These are phyloP conservation scores for Andricus curvator DNA, from an alignment of 2,888 invertebrate species.

Conservation along the genomic window DNA sequence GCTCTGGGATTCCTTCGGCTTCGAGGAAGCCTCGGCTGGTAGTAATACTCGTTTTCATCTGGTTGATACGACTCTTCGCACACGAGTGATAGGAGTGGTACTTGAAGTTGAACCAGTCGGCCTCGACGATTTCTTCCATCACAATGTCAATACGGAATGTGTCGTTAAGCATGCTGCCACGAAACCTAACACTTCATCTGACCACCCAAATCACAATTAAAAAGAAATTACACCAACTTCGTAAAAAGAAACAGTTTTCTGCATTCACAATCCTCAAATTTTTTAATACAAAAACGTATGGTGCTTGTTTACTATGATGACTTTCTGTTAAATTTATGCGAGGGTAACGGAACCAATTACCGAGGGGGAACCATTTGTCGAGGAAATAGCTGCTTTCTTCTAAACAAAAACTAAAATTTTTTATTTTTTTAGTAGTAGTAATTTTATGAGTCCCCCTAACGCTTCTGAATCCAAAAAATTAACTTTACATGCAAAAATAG, in stretches of 20 bases:
- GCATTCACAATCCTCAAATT: too few relatives aligned
- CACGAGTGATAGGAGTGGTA: slow-evolving; percentile 60
- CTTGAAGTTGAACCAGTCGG: slow-evolving; percentile 69
- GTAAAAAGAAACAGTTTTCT: background rate
- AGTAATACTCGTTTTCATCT: slow-evolving; percentile 33
- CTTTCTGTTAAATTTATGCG: too few relatives aligned
- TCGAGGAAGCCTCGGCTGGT: slow-evolving; percentile 7
- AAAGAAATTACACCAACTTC: background rate
- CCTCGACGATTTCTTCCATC: slow-evolving; percentile 65
- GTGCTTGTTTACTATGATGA: too few relatives aligned
- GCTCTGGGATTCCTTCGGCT: background rate
- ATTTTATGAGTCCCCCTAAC: too few relatives aligned
- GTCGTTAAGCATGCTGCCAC: slow-evolving; percentile 52
- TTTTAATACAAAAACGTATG: background rate
- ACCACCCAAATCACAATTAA: slow-evolving; percentile 32
- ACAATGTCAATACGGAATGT: slow-evolving; percentile 68
- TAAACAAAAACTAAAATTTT: too few relatives aligned
- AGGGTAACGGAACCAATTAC: too few relatives aligned
- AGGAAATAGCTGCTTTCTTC: too few relatives aligned
- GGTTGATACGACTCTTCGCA: slow-evolving; percentile 25
- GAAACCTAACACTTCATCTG: slow-evolving; percentile 33
- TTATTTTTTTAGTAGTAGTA: too few relatives aligned
- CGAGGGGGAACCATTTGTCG: too few relatives aligned
- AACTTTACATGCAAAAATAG: too few relatives aligned
- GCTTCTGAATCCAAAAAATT: too few relatives aligned